Percentiles rank a stretch among this genome's conserved stretches.
Evolutionary conservation across 2,113 vertebrate species (phyloP).

Genomic region (Atrichornis clamosus): DNA sequence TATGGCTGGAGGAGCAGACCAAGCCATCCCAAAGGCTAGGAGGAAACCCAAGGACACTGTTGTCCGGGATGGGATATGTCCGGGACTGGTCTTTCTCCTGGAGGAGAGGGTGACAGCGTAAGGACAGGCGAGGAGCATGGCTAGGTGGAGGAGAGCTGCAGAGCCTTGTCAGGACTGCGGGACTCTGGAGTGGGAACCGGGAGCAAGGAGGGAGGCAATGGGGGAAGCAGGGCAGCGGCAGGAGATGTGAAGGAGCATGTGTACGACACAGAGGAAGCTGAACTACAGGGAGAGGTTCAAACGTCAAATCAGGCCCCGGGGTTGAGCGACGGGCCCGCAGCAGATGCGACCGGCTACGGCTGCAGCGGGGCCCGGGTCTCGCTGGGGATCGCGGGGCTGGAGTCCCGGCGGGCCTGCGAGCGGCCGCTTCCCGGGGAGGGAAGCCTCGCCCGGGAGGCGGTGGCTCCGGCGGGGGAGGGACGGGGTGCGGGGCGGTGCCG

Average conservation of each 20-base stretch:
- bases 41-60: neutral
- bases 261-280: neutral
- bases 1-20: neutral
- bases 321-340: too few relatives aligned
- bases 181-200: too few relatives aligned
- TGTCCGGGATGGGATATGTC: neutral
- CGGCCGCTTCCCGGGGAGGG: too few relatives aligned
- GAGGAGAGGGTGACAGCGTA: fast-evolving
- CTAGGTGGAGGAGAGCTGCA: neutral
- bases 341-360: fast-evolving
- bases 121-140: neutral
- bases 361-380: too few relatives aligned
- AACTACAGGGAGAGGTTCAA: neutral
- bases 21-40: neutral
- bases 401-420: fast-evolving
- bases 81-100: neutral
- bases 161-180: neutral
- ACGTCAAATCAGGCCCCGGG: neutral
- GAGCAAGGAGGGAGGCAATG: neutral
- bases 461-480: neutral
- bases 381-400: fast-evolving
- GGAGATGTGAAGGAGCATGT: neutral
- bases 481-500: neutral
- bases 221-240: neutral
- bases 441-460: neutral